These are phyloP conservation scores for Parascotia fuliginaria DNA, from an alignment of 2,888 invertebrate genomes.

Conservation along the genomic window DNA sequence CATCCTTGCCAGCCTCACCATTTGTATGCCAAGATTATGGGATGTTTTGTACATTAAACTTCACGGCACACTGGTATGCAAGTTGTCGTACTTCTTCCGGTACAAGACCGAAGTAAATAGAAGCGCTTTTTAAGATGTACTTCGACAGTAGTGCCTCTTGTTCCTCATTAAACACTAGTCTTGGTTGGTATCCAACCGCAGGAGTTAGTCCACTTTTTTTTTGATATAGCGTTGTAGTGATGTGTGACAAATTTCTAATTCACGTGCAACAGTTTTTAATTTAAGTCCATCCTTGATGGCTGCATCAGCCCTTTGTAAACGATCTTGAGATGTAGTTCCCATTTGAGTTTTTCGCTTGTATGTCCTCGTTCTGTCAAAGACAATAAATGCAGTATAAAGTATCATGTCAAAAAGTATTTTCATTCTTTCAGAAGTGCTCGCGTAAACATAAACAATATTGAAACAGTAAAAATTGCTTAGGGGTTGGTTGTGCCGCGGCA, in stretches of 20 bases:
- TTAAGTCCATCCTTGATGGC: slow-evolving; percentile 14
- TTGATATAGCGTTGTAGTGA: slow-evolving; percentile 13
- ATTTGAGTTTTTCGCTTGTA: slow-evolving; percentile 10
- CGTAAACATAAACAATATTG: not conserved
- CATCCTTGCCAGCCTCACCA: slow-evolving; percentile 12
- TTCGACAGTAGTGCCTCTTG: not conserved
- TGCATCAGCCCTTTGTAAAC: slow-evolving; percentile 11
- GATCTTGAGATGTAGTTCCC: slow-evolving; percentile 5
- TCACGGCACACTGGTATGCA: slow-evolving; percentile 4
- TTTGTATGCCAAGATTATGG: slow-evolving; percentile 19
- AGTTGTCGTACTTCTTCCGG: not conserved
- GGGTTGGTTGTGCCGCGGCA: not conserved
- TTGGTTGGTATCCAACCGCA: not conserved
- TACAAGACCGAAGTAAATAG: slow-evolving; percentile 3
- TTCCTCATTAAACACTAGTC: not conserved
- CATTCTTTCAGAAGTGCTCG: not conserved
- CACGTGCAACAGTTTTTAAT: slow-evolving; percentile 19
- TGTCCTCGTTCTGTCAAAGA: slow-evolving; percentile 12
- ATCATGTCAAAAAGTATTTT: too few relatives aligned
- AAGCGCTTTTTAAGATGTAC: not conserved
- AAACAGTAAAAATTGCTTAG: not conserved
- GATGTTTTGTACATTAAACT: slow-evolving; percentile 3
- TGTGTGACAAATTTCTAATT: slow-evolving; percentile 11
- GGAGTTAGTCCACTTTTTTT: slow-evolving; percentile 9
- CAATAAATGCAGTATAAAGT: not conserved